Evolutionary conservation across 2,797 vertebrate genomes (phyloP), one percentile per base, ranked within the genome.

Genomic region (Sternarchorhynchus goeldii): DNA sequence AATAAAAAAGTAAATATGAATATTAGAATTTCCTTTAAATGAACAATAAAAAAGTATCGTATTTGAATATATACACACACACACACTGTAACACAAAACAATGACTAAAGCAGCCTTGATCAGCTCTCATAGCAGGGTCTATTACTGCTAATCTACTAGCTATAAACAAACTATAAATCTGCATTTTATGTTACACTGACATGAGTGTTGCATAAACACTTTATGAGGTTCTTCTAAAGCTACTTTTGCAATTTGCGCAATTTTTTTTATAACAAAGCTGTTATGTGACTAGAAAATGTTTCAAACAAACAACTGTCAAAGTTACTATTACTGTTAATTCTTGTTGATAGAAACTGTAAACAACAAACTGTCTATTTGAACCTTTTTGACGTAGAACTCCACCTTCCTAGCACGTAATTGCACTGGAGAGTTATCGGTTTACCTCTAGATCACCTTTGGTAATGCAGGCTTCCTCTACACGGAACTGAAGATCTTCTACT

Each of bases 381-480:
- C 16, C 17, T 18, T 25, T 70, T 1, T 41, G 6, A 64, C 25
- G n/a, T 34, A n/a, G 57, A 36, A 7, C 16, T 69, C 20, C 29
- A 25, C 62, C 64, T 77, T 41, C 0, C 74, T 71, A 77, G 21
- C 62, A 18, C 18, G 75, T 75, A 84, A 82, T 64, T 39, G 31
- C 75, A 6, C 50, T 41, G 6, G 6, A 59, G n/a, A 31, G n/a
- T 59, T 50, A 63, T 71, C 36, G 39, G 8, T 80, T 94, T 96
- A 96, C 95, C 95, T 96, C 95, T 75, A 96, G 91, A 79, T 96
- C 95, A 74, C 95, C 94, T 94, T 95, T 96, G 84, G 95, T 96
- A 84, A 96, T 96, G 56, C 94, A 96, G 68, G 95, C 95, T 89
- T 96, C 95, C 80, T 96, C 95, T 60, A 96, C 94, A 59, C 94